Conservation (phyloP, 2,113 vertebrate genomes). For the Tauraco erythrolophus region DNA sequence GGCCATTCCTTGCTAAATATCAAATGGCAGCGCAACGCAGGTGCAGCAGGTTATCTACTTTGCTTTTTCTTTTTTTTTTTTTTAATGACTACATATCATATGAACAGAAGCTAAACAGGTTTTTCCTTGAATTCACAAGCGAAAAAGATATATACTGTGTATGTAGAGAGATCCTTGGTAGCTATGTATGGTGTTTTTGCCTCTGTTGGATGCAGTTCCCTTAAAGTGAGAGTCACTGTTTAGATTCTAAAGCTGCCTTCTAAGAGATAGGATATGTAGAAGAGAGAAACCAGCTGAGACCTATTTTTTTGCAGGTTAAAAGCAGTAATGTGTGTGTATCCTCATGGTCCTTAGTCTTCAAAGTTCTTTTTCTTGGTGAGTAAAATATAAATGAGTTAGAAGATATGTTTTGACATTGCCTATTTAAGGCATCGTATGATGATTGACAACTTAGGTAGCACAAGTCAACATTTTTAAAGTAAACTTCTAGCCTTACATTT, state of each 20-base stretch:
- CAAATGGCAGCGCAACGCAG: background rate
- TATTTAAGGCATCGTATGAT: background rate
- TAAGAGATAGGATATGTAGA: no score
- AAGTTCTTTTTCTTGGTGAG: background rate
- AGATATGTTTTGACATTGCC: background rate
- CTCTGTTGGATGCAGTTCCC: no score
- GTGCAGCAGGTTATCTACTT: background rate
- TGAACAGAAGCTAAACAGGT: background rate
- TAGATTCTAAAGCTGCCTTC: background rate
- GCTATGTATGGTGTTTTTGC: accelerated
- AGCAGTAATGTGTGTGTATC: background rate
- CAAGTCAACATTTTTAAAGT: background rate
- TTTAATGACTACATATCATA: no score
- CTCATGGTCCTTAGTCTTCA: background rate
- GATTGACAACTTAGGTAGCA: background rate
- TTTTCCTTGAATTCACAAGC: background rate
- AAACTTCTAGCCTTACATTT: background rate
- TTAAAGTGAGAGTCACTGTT: background rate
- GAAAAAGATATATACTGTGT: no score
- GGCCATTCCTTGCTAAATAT: background rate
- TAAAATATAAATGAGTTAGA: background rate
- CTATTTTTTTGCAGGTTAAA: background rate
- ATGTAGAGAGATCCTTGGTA: background rate
- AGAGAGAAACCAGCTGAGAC: background rate
- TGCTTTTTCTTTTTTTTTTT: background rate